Conservation (phyloP, 1,140 invertebrate species). For the Trialeurodes vaporariorum region DNA sequence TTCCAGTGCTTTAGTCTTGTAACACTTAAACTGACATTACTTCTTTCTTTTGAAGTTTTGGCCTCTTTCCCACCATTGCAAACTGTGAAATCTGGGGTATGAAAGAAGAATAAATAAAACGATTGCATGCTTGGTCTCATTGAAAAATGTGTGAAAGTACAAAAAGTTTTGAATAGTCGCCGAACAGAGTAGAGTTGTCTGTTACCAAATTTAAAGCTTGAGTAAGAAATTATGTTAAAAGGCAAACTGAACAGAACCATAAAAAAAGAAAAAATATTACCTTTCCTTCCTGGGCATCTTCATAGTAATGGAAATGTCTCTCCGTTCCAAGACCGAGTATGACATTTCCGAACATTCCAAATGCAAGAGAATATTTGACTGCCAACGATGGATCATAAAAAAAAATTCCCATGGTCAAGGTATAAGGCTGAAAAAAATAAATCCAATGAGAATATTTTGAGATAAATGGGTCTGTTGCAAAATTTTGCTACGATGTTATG, state of each 20-base stretch:
- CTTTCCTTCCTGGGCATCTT: constrained; percentile 36
- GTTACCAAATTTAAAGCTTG: background rate
- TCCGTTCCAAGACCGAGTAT: constrained; percentile 62
- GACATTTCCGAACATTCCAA: constrained; percentile 53
- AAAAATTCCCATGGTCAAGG: constrained; percentile 54
- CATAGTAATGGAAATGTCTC: constrained; percentile 55
- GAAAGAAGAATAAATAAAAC: background rate
- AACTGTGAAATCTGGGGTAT: no score
- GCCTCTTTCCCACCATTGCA: no score
- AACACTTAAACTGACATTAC: no score
- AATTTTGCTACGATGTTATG: no score
- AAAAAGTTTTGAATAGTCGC: background rate
- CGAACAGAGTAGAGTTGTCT: background rate
- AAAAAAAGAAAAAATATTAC: constrained; percentile 9
- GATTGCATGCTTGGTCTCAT: background rate
- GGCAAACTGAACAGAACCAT: no score
- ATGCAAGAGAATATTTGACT: constrained; percentile 52
- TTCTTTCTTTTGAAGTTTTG: no score
- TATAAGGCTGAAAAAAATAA: constrained; percentile 34
- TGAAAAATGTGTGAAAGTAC: background rate
- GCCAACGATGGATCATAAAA: constrained; percentile 51
- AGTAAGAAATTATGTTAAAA: no score
- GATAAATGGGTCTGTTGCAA: no score
- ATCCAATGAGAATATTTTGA: no score
- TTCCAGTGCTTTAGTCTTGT: no score